Base-by-base conservation (phyloP, 2,113 vertebrate genomes). In the Maccullochella peelii region DNA sequence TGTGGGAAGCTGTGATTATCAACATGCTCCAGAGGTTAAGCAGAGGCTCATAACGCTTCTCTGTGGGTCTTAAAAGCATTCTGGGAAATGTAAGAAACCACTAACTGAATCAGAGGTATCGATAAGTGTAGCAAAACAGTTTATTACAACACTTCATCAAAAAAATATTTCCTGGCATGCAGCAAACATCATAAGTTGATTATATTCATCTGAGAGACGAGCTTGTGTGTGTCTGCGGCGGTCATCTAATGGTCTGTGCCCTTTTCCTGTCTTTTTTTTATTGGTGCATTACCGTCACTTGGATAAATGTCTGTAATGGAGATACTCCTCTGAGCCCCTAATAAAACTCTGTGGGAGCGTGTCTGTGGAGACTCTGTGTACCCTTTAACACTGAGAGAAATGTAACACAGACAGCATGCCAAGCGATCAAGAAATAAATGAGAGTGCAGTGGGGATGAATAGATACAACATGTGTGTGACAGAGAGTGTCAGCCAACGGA, bases 201-300 rank as follows among this genome's bases (percentile, higher is more conserved):
- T 79, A 68, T 54, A 67, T 85, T 33, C 38, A 18, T 82, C 25
- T 40, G 40, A 38, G 47, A 20, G 42, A 50, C 1, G 11, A 33
- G 69, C 9, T 5, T 44, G 42, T 57, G 55, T 62, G 42, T 57
- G 55, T 62, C 40, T 36, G 40, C 15, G 21, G 42, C 86, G 85
- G 77, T 80, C 86, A 85, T 84, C 78, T 59, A 69, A 36, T 66
- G 57, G 66, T 84, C 65, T 78, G 58, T 47, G 73, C 68, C 80
- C 68, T 70, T 65, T 86, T 66, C 55, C 63, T 59, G 80, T 57
- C 71, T 72, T 42, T 88, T 82, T 85, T 90, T 87, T 89, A 85
- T 82, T 89, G 90, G 68, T 71, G 58, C 76, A 93, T 91, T 92
- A 91, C 84, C 93, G 92, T 91, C 91, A 91, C 72, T 58, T 79